phyloP scores from a whole-genome alignment of 64 coral and sea anemone species.

The Catalaphyllia jardinei region DNA sequence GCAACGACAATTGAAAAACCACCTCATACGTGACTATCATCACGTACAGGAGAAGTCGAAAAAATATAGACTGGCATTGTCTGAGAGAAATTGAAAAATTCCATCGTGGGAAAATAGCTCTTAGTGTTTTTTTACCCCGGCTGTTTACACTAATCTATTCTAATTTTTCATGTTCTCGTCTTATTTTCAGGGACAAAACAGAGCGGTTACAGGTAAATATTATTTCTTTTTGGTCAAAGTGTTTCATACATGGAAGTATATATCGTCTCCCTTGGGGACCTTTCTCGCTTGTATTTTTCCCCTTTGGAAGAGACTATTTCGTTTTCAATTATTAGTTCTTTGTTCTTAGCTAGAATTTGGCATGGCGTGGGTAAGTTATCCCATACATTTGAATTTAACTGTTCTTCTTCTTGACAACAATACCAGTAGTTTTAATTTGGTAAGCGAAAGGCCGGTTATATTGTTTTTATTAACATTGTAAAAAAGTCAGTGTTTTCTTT shows the following conservation, averaged over 20 bases:
- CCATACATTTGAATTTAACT: no score
- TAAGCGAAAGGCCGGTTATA: no score
- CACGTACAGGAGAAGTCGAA: neutral
- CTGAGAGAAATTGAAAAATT: neutral
- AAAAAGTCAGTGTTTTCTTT: no score
- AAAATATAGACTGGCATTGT: neutral
- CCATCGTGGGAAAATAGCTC: neutral
- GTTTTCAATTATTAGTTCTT: no score
- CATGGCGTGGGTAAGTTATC: no score
- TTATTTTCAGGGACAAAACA: neutral
- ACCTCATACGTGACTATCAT: neutral
- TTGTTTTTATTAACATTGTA: no score
- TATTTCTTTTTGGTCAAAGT: neutral
- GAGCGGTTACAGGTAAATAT: conserved; percentile 5
- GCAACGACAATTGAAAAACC: neutral
- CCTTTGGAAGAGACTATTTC: no score
- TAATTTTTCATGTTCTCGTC: neutral
- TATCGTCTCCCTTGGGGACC: neutral
- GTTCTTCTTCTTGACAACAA: no score
- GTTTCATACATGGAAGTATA: neutral
- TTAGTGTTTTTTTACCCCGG: no score
- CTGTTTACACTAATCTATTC: neutral
- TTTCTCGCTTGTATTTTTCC: no score
- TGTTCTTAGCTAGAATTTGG: no score
- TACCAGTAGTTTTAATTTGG: no score